Evolutionary conservation across 2,113 vertebrate genomes (phyloP).

Genomic region (Rhabdornis inornatus): DNA sequence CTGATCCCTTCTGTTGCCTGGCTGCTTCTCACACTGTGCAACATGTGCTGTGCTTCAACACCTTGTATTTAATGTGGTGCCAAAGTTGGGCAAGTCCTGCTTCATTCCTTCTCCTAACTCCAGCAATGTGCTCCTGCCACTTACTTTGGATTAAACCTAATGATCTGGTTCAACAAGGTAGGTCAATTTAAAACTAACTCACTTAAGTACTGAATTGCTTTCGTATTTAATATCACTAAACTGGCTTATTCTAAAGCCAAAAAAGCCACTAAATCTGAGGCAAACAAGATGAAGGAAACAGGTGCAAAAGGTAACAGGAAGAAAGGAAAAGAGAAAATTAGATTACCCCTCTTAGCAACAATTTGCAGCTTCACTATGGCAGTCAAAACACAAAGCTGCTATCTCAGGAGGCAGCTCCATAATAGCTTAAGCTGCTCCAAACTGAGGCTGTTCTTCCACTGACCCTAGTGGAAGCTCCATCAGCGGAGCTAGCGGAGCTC

Average conservation of each 20-base stretch:
- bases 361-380: neutral
- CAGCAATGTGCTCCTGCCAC: neutral
- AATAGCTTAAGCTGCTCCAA: neutral
- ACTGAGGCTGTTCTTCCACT: neutral
- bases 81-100: neutral
- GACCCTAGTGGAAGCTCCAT: neutral
- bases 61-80: neutral
- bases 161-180: neutral
- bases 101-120: neutral
- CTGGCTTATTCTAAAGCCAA: neutral
- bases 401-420: neutral
- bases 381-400: neutral
- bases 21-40: neutral
- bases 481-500: neutral
- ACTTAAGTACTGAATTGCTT: neutral
- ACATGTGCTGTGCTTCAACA: neutral
- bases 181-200: neutral
- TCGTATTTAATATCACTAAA: neutral
- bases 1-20: neutral
- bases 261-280: neutral
- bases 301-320: neutral
- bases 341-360: neutral
- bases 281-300: neutral
- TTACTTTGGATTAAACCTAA: neutral
- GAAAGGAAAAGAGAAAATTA: neutral